Evolutionary conservation across 2,113 vertebrate species (phyloP).

Genomic region (Lampris incognitus): DNA sequence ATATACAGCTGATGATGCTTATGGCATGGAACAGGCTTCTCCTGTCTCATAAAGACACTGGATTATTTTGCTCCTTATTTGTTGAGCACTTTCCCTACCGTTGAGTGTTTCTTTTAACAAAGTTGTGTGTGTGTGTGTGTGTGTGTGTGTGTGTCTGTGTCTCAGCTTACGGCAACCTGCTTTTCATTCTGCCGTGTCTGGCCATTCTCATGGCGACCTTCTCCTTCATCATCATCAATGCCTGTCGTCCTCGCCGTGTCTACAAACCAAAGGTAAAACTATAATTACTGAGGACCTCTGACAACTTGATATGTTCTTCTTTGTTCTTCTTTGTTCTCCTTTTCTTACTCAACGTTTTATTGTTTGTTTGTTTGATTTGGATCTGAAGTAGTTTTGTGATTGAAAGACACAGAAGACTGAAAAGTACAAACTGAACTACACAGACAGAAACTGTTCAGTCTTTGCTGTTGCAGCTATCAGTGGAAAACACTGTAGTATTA

Average conservation of each 20-base stretch:
- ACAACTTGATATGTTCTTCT: no score
- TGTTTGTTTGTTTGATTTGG: background rate
- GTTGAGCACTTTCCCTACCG: background rate
- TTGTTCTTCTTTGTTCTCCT: no score
- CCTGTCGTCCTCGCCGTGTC: slow-evolving; percentile 74
- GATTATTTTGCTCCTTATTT: no score
- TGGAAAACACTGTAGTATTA: no score
- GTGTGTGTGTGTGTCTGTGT: background rate
- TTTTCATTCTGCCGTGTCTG: slow-evolving; percentile 86
- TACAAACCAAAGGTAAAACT: slow-evolving; percentile 81
- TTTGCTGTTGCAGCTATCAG: no score
- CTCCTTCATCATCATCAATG: slow-evolving; percentile 82
- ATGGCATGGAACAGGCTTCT: no score
- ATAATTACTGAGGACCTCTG: background rate
- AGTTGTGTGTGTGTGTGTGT: no score
- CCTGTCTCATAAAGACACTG: no score
- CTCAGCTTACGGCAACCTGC: slow-evolving; percentile 77
- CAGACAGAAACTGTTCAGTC: background rate
- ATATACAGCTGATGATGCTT: no score
- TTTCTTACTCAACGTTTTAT: background rate
- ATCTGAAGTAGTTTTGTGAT: background rate
- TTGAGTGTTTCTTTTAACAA: background rate
- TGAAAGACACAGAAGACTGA: background rate
- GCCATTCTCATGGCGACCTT: slow-evolving; percentile 79
- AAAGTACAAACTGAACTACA: background rate